Evolutionary conservation across 2,888 invertebrate genomes (phyloP), one percentile per base, ranked within the genome.

Genomic region (Hirtodrosophila trivittata): DNA sequence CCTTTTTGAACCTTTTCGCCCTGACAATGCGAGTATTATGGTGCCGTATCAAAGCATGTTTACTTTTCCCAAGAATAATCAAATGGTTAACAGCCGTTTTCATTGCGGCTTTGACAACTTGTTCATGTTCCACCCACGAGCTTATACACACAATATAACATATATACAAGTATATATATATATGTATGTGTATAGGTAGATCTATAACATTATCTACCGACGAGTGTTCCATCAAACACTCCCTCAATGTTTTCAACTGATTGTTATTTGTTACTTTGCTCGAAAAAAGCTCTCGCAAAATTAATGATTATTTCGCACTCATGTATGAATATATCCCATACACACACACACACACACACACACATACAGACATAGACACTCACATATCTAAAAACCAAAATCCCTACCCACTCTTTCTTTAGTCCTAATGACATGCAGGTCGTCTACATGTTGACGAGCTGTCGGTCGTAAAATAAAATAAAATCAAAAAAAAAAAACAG

Each of bases 351-450:
- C 2, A 13, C 28, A 25, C 42, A 9, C 21, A 12, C 1, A 13
- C 37, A 35, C 21, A 33, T 16, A 21, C 25, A 28, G 1, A 26
- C 13, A 37, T 14, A 30, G 8, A 12, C 13, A 10, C 14, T 30
- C 8, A 32, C 26, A 33, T 13, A 59, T 64, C 41, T 47, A 57
- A 54, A 60, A 58, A 52, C 57, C 55, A 42, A 69, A 69, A 62
- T 66, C 46, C 66, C 45, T 13, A 41, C 37, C 25, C 37, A 25
- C 41, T 49, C 46, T 25, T 45, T 35, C 30, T 46, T 60, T 26
- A 58, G 75, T 60, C 68, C 64, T 77, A 85, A 78, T 82, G 82
- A 78, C 85, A 71, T 75, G 59, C 77, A 85, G 75, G 82, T 71
- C 71, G 71, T 66, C 63, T 54, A 32, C 47, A 60, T 54, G 59